Evolutionary conservation across 2,888 invertebrate species (phyloP).

Genomic region (Drosophila anomelani): DNA sequence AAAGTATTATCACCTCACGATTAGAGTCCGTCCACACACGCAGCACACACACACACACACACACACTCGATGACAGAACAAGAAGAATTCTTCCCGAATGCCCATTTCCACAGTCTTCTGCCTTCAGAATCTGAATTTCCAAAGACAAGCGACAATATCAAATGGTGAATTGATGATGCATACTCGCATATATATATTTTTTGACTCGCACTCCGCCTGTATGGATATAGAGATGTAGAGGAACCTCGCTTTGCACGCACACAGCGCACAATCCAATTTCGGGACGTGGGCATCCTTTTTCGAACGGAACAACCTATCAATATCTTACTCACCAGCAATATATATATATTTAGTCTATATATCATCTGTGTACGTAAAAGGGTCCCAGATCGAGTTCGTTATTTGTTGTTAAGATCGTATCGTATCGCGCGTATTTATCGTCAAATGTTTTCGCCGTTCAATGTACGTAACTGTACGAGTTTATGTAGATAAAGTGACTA

Average conservation of each 20-base stretch:
- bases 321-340: constrained; percentile 33
- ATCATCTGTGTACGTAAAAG: constrained; percentile 55
- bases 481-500: constrained; percentile 47
- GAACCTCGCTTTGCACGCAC: constrained; percentile 18
- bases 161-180: constrained; percentile 32
- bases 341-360: constrained; percentile 1
- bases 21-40: constrained; percentile 52
- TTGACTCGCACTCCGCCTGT: constrained; percentile 9
- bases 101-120: constrained; percentile 12
- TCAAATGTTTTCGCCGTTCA: constrained; percentile 35
- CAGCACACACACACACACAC: background rate
- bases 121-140: constrained; percentile 39
- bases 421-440: constrained; percentile 25
- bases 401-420: constrained; percentile 59
- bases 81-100: constrained; percentile 15
- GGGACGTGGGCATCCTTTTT: constrained; percentile 7
- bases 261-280: constrained; percentile 27
- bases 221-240: background rate
- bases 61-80: constrained; percentile 5
- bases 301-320: constrained; percentile 5
- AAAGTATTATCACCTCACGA: constrained; percentile 48
- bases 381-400: constrained; percentile 54
- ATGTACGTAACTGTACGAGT: constrained; percentile 43
- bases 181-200: constrained; percentile 12
- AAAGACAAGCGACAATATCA: constrained; percentile 70